Conservation (phyloP, 2,797 vertebrate genomes). For the Ispidina lecontei region DNA sequence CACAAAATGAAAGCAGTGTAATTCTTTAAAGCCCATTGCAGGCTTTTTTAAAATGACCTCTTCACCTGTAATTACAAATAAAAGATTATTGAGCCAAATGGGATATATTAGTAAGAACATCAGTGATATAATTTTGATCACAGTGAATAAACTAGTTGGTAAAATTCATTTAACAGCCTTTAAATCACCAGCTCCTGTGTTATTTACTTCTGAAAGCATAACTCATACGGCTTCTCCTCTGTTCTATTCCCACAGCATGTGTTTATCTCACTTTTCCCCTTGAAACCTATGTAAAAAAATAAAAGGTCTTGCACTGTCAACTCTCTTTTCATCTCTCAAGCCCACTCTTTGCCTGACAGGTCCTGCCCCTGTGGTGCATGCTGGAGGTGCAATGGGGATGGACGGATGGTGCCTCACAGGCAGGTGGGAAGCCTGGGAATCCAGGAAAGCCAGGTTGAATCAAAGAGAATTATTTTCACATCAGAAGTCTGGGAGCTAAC, state of each 20-base stretch:
- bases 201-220: constrained; percentile 52
- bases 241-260: constrained; percentile 34
- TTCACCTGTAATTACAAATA: constrained; percentile 66
- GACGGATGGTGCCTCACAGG: neutral
- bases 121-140: constrained; percentile 60
- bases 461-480: neutral
- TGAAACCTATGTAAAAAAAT: constrained; percentile 10
- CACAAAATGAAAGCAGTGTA: constrained; percentile 37
- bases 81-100: constrained; percentile 65
- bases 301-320: neutral
- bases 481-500: neutral
- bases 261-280: constrained; percentile 57
- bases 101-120: constrained; percentile 63
- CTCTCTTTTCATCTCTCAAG: neutral
- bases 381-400: fast-evolving
- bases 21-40: constrained; percentile 47
- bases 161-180: constrained; percentile 59
- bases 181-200: constrained; percentile 46
- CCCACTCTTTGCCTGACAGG: fast-evolving
- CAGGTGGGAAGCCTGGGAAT: neutral
- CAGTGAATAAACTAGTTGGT: constrained; percentile 41
- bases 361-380: fast-evolving
- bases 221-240: constrained; percentile 26
- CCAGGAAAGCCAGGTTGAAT: neutral
- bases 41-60: constrained; percentile 57